A percentile compares a stretch with the other conserved stretches of the same genome.
These are phyloP conservation scores for Tragelaphus oryx DNA, from an alignment of 2,797 vertebrate species.

Conservation along the genomic window DNA sequence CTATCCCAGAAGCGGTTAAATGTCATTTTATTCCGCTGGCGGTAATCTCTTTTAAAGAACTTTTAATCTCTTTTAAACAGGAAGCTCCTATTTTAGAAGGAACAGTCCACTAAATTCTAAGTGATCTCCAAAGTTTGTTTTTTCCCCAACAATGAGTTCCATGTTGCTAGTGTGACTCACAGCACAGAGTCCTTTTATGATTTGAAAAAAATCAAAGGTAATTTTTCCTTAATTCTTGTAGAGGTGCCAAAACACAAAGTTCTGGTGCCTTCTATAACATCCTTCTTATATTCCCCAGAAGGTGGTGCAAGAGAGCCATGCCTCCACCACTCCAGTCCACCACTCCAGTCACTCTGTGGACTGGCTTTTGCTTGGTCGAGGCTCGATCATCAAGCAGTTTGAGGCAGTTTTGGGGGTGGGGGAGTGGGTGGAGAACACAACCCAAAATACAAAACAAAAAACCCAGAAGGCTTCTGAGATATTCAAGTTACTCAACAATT, in stretches of 20 bases:
- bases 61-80: background rate
- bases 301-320: slow-evolving; percentile 41
- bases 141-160: background rate
- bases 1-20: background rate
- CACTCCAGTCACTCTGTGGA: background rate
- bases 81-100: background rate
- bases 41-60: background rate
- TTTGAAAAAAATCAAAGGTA: background rate
- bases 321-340: background rate
- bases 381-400: background rate
- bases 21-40: background rate
- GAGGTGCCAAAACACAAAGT: background rate
- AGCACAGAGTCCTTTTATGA: background rate
- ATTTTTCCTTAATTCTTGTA: background rate
- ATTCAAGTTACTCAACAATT: slow-evolving; percentile 50
- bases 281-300: slow-evolving; percentile 49
- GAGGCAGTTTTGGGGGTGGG: background rate
- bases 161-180: background rate
- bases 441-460: slow-evolving; percentile 40
- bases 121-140: background rate
- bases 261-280: background rate
- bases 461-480: slow-evolving; percentile 37
- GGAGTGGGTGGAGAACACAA: background rate
- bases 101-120: background rate
- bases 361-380: background rate